Evolutionary conservation across 2,888 invertebrate genomes (phyloP).

Genomic region (Iselma pallidipennis): DNA sequence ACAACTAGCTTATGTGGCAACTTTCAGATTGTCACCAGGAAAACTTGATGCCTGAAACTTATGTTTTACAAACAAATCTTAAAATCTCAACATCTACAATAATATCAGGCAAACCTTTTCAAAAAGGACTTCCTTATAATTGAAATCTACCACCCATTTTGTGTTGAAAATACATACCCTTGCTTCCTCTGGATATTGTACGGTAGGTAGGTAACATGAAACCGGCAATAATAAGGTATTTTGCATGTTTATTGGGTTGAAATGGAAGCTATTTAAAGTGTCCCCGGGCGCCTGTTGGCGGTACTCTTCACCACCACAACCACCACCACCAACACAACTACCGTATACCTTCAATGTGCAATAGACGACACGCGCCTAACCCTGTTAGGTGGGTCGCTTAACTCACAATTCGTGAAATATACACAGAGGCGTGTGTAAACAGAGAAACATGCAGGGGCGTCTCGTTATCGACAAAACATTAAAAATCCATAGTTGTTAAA

Average conservation of each 20-base stretch:
- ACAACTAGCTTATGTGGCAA: conserved; percentile 16
- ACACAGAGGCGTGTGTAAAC: background rate
- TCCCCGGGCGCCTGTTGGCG: conserved; percentile 48
- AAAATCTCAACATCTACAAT: background rate
- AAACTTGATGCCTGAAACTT: conserved; percentile 16
- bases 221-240: conserved; percentile 54
- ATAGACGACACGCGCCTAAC: conserved; percentile 45
- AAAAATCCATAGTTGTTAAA: too few relatives aligned
- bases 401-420: background rate
- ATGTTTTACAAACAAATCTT: background rate
- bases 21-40: conserved; percentile 28
- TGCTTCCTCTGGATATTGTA: background rate
- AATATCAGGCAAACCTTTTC: background rate
- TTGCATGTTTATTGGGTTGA: conserved; percentile 59
- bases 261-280: conserved; percentile 58
- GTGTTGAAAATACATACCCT: background rate
- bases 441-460: conserved; percentile 15
- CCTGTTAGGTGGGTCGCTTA: conserved; percentile 39
- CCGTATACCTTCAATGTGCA: conserved; percentile 27
- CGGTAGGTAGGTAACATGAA: background rate
- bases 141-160: background rate
- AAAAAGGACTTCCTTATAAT: background rate
- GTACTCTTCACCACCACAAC: conserved; percentile 11
- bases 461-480: conserved; percentile 3
- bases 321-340: conserved; percentile 7